Base-by-base conservation (phyloP, 1,140 invertebrate genomes). In the Sweltsa coloradensis region DNA sequence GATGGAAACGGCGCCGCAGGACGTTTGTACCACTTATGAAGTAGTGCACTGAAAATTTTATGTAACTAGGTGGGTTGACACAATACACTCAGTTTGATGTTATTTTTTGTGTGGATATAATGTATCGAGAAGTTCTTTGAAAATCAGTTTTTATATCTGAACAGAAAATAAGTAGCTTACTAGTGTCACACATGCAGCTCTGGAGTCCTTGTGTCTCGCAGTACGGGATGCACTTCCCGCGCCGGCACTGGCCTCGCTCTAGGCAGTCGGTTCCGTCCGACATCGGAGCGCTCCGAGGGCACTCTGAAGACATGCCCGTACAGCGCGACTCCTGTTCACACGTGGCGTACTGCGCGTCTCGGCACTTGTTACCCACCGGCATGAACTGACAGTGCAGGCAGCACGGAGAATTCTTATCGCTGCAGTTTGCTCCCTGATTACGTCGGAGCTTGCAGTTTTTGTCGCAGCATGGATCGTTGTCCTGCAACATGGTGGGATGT, bases 321-420 rank as follows among this genome's bases (percentile, higher is more conserved):
- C 83, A 90, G 27, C 77, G 69, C 2, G 85, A 84, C 64, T 91
- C 85, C 61, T 89, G 81, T 65, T 93, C 88, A 61, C 92, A 97
- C 25, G 88, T 90, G 0, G 85, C 81, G 54, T 85, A 82, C 58
- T 89, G 85, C 0, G 85, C 86, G 54, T 90, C 85, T 16, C 89
- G 75, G 59, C 92, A 96, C 58, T 89, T 86, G 5, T 83, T 72
- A 0, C 81, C 82, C 5, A 73, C 69, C 47, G 77, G 71, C 74
- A 93, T 89, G 56, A 81, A 90, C 55, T 85, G 78, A 58, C 92
- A 96, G 53, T 83, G 80, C 62, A 85, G 79, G 58, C 93, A 97
- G 61, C 93, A 97, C 0, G 87, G 89, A 1, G 90, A 91, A 64
- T 97, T 96, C 60, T 90, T 90, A 64, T 96, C 92, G 62, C 89